Base-by-base conservation (phyloP, 2,888 invertebrate species). In the Hydrotaea diabolus region DNA sequence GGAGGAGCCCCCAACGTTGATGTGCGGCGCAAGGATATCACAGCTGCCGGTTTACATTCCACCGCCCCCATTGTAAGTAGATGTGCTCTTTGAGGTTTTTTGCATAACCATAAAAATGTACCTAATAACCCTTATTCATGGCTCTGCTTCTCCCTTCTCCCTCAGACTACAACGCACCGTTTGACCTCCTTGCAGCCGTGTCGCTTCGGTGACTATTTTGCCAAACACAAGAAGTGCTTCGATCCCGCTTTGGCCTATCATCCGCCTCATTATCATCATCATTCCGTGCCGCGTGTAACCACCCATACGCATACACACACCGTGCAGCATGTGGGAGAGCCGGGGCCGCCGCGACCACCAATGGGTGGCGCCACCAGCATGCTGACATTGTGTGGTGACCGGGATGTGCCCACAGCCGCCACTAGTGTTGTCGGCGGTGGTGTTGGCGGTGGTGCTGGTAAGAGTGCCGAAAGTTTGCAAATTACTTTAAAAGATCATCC, bases 1-100 rank as follows among this genome's bases (percentile, higher is more conserved):
- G 95, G 95, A 69, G 96, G 96, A 31, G 96, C 96, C 21, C 96
- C 96, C 64, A 95, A 95, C 89, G 88, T 93, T 13, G 94, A 95
- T 81, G 91, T 95, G 43, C 94, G 96, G 21, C 95, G 95, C 89
- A 94, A 94, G 88, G 95, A 96, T 89, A 93, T 96, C 36, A 94
- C 95, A 64, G 93, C 94, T 82, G 94, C 94, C 72, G 96, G 95
- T 79, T 93, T 95, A 80, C 95, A 94, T 89, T 95, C 95, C 0
- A 95, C 95, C 86, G 94, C 93, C 73, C 89, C 92, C 87, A 93
- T 93, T 89, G 94, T 93, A 91, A 91, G 89, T 89, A 55, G 9
- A 26, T 59, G 11, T 59, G n/a, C n/a, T 17, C 1, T 55, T 36
- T 49, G 36, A 36, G 36, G 3, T 36, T 5, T 36, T 36, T 5